A percentile compares a stretch with the other conserved stretches of the same genome.
Evolutionary conservation across 2,797 vertebrate species (phyloP).

Genomic region (Kryptolebias ocellatus): DNA sequence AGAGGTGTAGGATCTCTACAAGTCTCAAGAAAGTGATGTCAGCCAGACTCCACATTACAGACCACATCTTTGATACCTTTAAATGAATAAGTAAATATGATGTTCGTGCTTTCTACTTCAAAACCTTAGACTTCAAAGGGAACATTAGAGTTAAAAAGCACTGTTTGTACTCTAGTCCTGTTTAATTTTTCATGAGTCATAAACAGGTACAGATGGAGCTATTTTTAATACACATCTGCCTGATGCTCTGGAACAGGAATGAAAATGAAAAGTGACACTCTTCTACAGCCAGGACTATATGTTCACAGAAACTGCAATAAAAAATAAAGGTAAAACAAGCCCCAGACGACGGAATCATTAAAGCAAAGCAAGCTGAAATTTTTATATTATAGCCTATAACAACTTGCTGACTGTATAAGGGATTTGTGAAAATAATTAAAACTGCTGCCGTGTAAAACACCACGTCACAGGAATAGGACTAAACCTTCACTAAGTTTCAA

Average conservation of each 20-base stretch:
- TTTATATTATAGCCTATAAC: too few species aligned
- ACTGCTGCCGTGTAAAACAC: too few species aligned
- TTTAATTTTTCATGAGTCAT: slow-evolving; percentile 12
- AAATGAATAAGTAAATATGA: background rate
- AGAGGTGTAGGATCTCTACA: slow-evolving; percentile 10
- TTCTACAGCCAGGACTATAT: too few species aligned
- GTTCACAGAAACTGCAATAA: too few species aligned
- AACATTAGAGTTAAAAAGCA: slow-evolving; percentile 6
- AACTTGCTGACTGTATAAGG: too few species aligned
- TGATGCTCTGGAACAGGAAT: background rate
- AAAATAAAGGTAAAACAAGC: too few species aligned
- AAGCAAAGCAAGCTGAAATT: too few species aligned
- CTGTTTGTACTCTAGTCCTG: slow-evolving; percentile 5
- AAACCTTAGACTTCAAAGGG: background rate
- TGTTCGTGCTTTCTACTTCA: background rate
- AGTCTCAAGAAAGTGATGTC: slow-evolving; percentile 5
- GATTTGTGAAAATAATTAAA: too few species aligned
- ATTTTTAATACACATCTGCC: background rate
- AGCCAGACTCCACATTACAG: background rate
- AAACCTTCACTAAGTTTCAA: too few species aligned
- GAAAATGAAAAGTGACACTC: background rate
- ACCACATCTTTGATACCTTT: background rate
- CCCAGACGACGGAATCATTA: too few species aligned
- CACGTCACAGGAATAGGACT: too few species aligned
- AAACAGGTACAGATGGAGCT: background rate